phyloP scores from a whole-genome alignment of 2,797 vertebrate genomes.

The Xenopus petersii region DNA sequence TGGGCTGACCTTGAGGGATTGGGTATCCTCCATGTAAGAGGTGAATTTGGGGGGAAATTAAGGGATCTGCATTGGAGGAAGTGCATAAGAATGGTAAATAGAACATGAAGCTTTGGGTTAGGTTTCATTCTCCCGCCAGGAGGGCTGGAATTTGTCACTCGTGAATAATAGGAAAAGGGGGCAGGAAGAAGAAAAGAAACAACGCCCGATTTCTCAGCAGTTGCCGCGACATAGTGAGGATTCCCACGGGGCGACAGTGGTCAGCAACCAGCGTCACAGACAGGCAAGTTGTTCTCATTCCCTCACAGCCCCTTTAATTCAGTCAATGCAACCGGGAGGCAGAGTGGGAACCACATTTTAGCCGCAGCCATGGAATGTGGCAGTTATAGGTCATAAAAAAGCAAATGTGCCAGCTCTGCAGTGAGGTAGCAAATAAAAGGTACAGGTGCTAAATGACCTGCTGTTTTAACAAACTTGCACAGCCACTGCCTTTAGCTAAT shows the following conservation, averaged over 20 bases:
- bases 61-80: background rate
- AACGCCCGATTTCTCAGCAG: constrained; percentile 30
- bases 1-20: too few species aligned
- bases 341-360: background rate
- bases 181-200: background rate
- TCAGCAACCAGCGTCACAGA: constrained; percentile 32
- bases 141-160: background rate
- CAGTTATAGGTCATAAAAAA: too few species aligned
- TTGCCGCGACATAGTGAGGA: background rate
- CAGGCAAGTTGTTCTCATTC: background rate
- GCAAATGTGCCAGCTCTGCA: background rate
- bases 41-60: background rate
- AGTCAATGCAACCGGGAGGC: background rate
- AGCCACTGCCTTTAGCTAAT: too few species aligned
- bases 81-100: background rate
- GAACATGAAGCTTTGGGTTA: background rate
- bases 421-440: background rate
- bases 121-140: background rate
- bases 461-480: too few species aligned
- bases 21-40: too few species aligned
- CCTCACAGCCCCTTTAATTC: background rate
- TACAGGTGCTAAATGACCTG: too few species aligned
- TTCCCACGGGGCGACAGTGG: background rate
- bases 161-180: background rate
- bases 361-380: too few species aligned